Evolutionary conservation across 2,888 invertebrate genomes (phyloP), one percentile per base, ranked within the genome.

Genomic region (Cacoxenus indagator): DNA sequence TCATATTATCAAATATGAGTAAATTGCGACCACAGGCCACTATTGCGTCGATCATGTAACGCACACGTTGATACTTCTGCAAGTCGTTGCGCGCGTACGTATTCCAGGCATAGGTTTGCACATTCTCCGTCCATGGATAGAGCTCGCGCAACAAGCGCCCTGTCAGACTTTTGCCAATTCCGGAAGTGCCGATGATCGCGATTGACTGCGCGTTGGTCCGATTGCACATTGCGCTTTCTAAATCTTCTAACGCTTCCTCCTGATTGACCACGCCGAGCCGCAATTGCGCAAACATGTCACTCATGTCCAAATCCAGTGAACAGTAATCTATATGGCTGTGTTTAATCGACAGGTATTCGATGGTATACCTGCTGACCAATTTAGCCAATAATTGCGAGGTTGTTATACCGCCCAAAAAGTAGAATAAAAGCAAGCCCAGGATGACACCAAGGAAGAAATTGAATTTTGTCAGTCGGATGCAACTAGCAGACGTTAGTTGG

Each of bases 111-210:
- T 82, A 78, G 0, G 70, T 69, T 4, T 86, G 78, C 0, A 82
- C 76, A 70, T 88, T 88, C 31, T 87, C 84, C 0, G 68, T 62
- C 88, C 88, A 88, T 0, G 85, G 87, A 72, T 83, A 88, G 26
- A 75, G 29, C 1, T 84, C 66, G 2, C 68, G 67, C 4, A 88
- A 64, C 11, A 81, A 65, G 8, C 75, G 78, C 1, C 78, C 70
- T 2, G 85, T 84, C 17, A 84, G 70, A 9, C 79, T 85, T 72
- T 88, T 88, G 1, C 88, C 88, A 1, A 87, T 76, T 5, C 87
- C 87, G 0, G 83, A 76, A 14, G 83, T 71, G 0, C 87, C 87
- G 1, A 83, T 77, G 19, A 87, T 6, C 0, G 81, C 87, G 37
- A 87, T 77, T 0, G 79, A 70, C 45, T 82, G 77, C 24, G 77